Conservation (phyloP, 2,888 invertebrate species). For the Ophion ventricosus region DNA sequence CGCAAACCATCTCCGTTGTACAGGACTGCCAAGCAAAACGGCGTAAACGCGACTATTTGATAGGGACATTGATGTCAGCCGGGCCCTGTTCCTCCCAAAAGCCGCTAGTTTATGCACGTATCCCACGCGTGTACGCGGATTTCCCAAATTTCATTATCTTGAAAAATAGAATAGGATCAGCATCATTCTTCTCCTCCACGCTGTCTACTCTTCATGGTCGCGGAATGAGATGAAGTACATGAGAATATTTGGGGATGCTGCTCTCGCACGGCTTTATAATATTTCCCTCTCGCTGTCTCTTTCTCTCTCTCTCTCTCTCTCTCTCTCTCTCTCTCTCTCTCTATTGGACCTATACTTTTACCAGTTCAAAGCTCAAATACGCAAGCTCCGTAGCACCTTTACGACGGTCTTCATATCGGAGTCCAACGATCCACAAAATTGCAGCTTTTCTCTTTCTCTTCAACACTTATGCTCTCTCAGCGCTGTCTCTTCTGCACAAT, state of each 20-base stretch:
- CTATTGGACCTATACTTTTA: conserved; percentile 27
- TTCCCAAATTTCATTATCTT: conserved; percentile 56
- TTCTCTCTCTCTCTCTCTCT: conserved; percentile 1
- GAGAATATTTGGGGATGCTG: conserved; percentile 52
- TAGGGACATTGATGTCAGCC: background rate
- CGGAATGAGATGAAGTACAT: conserved; percentile 47
- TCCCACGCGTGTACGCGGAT: background rate
- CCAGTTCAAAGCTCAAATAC: conserved; percentile 48
- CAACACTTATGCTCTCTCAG: conserved; percentile 55
- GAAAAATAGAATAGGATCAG: conserved; percentile 50
- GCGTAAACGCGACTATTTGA: background rate
- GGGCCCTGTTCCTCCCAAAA: background rate
- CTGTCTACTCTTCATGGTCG: conserved; percentile 22
- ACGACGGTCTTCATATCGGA: conserved; percentile 79
- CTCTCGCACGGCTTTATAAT: conserved; percentile 59
- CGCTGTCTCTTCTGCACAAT: conserved; percentile 42
- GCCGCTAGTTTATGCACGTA: background rate
- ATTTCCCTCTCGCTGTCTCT: conserved; percentile 22
- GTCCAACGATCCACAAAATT: conserved; percentile 81
- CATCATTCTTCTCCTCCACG: conserved; percentile 23
- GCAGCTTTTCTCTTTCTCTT: conserved; percentile 68
- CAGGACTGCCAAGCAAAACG: background rate
- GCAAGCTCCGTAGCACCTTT: conserved; percentile 72
- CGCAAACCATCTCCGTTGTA: background rate
- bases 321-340: conserved; percentile 27